Evolutionary conservation across 2,888 invertebrate species (phyloP).

Genomic region (Dicyrtoma fusca): DNA sequence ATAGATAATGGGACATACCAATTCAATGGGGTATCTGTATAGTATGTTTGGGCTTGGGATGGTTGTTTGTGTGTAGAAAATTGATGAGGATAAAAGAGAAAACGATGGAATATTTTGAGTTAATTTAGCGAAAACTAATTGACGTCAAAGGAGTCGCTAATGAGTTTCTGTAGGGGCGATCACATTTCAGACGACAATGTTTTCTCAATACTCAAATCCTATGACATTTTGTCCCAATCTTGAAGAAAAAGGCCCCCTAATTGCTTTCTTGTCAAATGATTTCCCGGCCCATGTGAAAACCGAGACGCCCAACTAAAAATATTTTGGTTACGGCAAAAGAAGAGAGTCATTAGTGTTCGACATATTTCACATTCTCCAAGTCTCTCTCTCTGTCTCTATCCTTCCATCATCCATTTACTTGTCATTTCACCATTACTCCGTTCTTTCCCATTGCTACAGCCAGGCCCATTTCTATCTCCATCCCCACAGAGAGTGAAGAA

Average conservation of each 20-base stretch:
- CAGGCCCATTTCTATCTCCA: too few relatives aligned
- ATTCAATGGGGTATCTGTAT: too few relatives aligned
- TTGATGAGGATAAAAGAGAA: neutral
- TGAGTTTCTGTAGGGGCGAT: constrained; percentile 39
- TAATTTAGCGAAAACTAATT: constrained; percentile 56
- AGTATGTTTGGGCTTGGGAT: neutral
- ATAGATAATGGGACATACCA: too few relatives aligned
- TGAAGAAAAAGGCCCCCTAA: constrained; percentile 48
- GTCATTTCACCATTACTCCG: neutral
- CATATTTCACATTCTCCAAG: constrained; percentile 52
- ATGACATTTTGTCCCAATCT: constrained; percentile 35
- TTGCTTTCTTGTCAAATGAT: constrained; percentile 58
- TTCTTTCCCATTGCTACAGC: too few relatives aligned
- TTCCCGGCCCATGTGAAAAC: constrained; percentile 57
- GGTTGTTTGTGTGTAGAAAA: neutral
- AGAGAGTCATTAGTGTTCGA: constrained; percentile 55
- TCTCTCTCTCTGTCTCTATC: constrained; percentile 18
- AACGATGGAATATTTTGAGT: constrained; percentile 32
- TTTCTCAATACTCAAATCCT: constrained; percentile 30
- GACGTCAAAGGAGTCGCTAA: constrained; percentile 48
- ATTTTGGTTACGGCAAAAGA: constrained; percentile 55
- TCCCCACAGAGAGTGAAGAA: too few relatives aligned
- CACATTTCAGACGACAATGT: constrained; percentile 36
- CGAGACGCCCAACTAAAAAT: constrained; percentile 56
- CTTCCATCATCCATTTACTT: constrained; percentile 20